These are phyloP conservation scores for Orestias chungarensis DNA, from an alignment of 2,797 vertebrate genomes.

Conservation along the genomic window DNA sequence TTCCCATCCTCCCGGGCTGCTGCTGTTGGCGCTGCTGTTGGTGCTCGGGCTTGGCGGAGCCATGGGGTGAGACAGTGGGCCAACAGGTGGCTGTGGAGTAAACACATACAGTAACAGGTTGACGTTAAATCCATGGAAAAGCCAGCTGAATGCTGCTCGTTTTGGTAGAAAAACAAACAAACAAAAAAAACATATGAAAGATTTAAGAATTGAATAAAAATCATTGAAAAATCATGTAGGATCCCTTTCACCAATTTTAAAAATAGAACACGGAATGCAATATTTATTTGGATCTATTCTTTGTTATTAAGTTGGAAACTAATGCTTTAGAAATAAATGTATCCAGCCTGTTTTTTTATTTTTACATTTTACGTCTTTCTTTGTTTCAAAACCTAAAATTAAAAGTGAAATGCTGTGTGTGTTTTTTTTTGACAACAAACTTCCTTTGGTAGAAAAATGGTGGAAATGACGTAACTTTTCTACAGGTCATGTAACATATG, in stretches of 20 bases:
- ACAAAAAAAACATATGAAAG: too few species aligned
- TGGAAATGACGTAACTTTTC: not conserved
- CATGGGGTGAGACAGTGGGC: slow-evolving; percentile 89
- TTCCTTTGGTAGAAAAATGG: not conserved
- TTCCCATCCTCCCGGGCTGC: slow-evolving; percentile 95
- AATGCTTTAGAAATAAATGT: not conserved
- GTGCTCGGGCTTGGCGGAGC: slow-evolving; percentile 97
- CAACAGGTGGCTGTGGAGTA: slow-evolving; percentile 85
- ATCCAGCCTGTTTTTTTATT: not conserved
- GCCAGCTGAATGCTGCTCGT: not conserved
- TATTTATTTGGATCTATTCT: not conserved
- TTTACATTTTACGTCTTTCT: not conserved
- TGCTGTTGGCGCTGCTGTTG: slow-evolving; percentile 87
- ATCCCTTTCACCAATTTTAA: slow-evolving; percentile 40
- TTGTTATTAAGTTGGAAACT: not conserved
- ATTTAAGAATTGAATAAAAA: too few species aligned
- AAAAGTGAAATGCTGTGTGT: not conserved
- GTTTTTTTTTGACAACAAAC: not conserved
- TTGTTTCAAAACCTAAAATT: not conserved
- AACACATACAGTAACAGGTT: not conserved
- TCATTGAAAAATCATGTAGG: slow-evolving; percentile 28
- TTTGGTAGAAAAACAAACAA: too few species aligned
- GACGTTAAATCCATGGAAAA: not conserved
- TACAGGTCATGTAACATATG: not conserved
- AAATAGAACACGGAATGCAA: too few species aligned